Evolutionary conservation across 2,888 invertebrate species (phyloP), one percentile per base, ranked within the genome.

Genomic region (Crocallis elinguaria): DNA sequence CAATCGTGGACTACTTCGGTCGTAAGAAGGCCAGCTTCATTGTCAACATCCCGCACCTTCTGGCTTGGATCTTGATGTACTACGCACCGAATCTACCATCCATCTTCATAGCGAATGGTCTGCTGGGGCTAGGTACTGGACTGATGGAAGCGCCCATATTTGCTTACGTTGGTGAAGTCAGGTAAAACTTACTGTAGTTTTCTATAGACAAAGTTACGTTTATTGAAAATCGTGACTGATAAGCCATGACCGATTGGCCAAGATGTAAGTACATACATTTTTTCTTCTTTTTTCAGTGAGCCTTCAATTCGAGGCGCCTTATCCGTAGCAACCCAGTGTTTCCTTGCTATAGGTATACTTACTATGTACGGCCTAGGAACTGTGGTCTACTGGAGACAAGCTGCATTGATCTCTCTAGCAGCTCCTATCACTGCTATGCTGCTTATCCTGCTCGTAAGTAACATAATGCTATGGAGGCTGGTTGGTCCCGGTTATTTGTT

Each of bases 111-210:
- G 92, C 92, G 0, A 92, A 86, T 32, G 86, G 86, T 2, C 68
- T 93, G 7, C 75, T 93, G 29, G 93, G 93, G 0, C 60, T 93
- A 0, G 92, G 93, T 0, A 88, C 92, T 6, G 93, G 93, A 0
- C 83, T 93, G 19, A 93, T 93, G 93, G 93, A 93, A 64, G 93
- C 93, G 0, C 93, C 93, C 0, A 90, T 93, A 33, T 86, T 92
- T 46, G 90, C 93, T 0, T 93, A 93, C 64, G 90, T 93, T 6
- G 92, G 93, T 3, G 93, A 93, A 81, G 92, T 93, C 25, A 90
- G 90, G 92, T 92, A 58, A 37, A 5, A 2, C 6, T 6, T 50
- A 2, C 1, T 25, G n/a, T 25, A 7, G 5, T 25, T 25, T 25
- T 25, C n/a, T 8, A 25, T 25, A 8, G 3, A n/a, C 1, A 25